Evolutionary conservation across 2,113 vertebrate genomes (phyloP), one percentile per base, ranked within the genome.

Genomic region (Tenebrosternarchus preto): DNA sequence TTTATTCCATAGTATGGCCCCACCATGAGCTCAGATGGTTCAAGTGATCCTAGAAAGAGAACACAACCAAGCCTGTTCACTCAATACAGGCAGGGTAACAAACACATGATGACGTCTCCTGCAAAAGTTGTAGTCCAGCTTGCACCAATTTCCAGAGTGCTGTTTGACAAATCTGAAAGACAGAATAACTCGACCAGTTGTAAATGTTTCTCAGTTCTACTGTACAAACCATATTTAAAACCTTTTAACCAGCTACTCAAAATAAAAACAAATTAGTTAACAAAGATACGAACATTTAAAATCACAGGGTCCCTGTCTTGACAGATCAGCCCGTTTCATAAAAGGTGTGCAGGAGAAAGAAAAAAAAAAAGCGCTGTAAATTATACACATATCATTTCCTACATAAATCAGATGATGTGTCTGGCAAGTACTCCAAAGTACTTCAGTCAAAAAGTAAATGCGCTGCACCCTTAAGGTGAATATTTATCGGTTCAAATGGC

Each of bases 371-470:
- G 63, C 20, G 29, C 29, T 20, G 63, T 66, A 20, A 31, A 20
- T 66, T 66, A 20, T 33, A 29, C 63, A 33, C 27, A 66, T n/a
- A n/a, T 20, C 27, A 66, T 20, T 33, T 66, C 29, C 73, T n/a
- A 46, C 24, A 64, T 64, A 76, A 63, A 63, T 76, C 24, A 53
- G 59, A 76, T 1, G 59, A 76, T 1, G 9, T 25, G 39, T 53
- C 36, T 63, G 60, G 60, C 24, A 33, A 27, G 22, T 7, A 29
- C 22, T 22, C 25, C 25, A 17, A 29, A 29, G 36, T n/a, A 64
- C 43, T 20, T 46, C 4, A 66, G 27, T 31, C 63, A 33, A 1
- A 33, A 7, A 33, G 9, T 33, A n/a, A 1, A 59, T 63, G 57
- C 9, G 8, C 22, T 63, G 19, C 12, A 25, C 24, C 24, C 73